Evolutionary conservation across 1,140 invertebrate species (phyloP).

Genomic region (Panulirus ornatus): DNA sequence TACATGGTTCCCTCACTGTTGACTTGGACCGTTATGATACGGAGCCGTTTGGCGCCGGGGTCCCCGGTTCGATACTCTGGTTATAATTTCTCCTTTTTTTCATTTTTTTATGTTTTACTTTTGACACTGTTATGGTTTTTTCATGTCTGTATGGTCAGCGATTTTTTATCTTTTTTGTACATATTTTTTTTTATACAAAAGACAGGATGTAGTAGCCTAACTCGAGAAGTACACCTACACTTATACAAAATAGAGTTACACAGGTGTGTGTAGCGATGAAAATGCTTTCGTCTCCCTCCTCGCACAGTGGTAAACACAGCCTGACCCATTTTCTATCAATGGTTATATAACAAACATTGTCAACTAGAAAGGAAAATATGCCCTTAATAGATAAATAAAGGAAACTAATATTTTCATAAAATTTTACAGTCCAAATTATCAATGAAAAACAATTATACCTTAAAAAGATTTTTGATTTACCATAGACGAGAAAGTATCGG

Average conservation of each 20-base stretch:
- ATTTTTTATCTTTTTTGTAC: slow-evolving; percentile 25
- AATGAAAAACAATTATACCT: too few species aligned
- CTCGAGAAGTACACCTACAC: slow-evolving; percentile 4
- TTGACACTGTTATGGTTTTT: slow-evolving; percentile 46
- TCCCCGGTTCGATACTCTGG: not conserved
- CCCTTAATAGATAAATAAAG: too few species aligned
- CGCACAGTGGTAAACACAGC: not conserved
- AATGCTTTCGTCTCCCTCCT: not conserved
- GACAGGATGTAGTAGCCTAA: slow-evolving; percentile 21
- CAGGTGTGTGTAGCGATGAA: not conserved
- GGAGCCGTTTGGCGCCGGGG: not conserved
- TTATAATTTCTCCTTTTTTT: not conserved
- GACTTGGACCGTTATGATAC: not conserved
- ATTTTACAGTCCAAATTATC: too few species aligned
- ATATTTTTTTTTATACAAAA: slow-evolving; percentile 16
- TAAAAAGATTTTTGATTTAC: too few species aligned
- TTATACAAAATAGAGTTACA: not conserved
- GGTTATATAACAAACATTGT: too few species aligned
- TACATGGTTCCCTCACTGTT: not conserved
- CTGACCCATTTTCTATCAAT: too few species aligned
- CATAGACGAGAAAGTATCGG: too few species aligned
- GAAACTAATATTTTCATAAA: too few species aligned
- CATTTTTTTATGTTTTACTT: slow-evolving; percentile 26
- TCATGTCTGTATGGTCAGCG: too few species aligned
- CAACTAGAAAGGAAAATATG: too few species aligned